Evolutionary conservation across 2,888 invertebrate species (phyloP), one percentile per base, ranked within the genome.

Genomic region (Pomacea canaliculata): DNA sequence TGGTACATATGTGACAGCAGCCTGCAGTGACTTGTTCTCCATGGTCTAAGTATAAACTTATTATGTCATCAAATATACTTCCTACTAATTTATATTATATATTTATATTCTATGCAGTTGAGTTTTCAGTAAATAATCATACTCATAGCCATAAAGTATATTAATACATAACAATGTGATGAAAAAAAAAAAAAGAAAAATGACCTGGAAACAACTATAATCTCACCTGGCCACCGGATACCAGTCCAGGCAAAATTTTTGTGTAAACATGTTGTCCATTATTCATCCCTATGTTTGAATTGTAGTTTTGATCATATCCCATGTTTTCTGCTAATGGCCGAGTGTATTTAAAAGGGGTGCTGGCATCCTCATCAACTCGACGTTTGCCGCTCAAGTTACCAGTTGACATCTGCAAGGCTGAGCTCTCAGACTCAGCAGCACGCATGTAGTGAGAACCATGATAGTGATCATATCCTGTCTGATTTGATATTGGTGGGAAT

Each of bases 161-260:
- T n/a, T 60, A 19, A 18, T 60, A n/a, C 7, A 60, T 19, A 60
- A 19, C 16, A n/a, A 4, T 60, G 2, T 1, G 60, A 60, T 60
- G 7, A 60, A 2, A 60, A 60, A 60, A 60, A 3, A 19, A 60
- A 60, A 2, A 4, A 19, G 7, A 60, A 60, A 60, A 60, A 60
- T 37, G 48, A 69, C 46, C 49, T 51, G 5, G 9, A 56, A n/a
- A 70, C 19, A 70, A 49, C 16, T n/a, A 7, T 19, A 19, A 10
- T 48, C 67, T 18, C 67, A 77, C 77, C 46, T 77, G 73, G 4
- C 73, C 77, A 7, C 77, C 77, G 23, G 70, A 73, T 46, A 48
- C 60, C 51, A 69, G 59, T 10, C 49, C 46, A 18, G 27, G 12
- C 13, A 63, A 73, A 18, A 68, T 69, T 56, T 73, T 66, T 18